Base-by-base conservation (phyloP, 2,113 vertebrate species). In the Gallinago media region DNA sequence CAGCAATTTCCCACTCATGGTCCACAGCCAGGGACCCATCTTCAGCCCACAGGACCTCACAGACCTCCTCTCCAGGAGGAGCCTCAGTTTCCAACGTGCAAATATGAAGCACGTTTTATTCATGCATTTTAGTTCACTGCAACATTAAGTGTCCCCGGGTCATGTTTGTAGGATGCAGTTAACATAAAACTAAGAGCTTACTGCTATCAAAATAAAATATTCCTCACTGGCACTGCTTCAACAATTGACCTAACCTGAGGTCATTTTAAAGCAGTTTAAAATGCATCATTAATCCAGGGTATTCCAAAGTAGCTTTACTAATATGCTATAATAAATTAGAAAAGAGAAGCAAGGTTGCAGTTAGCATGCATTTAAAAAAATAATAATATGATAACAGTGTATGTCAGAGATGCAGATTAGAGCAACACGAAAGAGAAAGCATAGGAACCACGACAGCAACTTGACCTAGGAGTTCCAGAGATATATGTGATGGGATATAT, bases 221-320 rank as follows among this genome's bases (percentile, higher is more conserved):
- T 88, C 47, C 61, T 94, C 19, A 6, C 90, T 91, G 84, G 94
- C 66, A 92, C 52, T 81, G 84, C 75, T 97, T 92, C 89, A 96
- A 96, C 96, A 97, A 97, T 94, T 98, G 97, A 97, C 96, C 97
- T 97, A 96, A 94, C 94, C 92, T 93, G 88, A 94, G 96, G 96
- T 96, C 75, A 55, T 96, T 97, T 92, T 92, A 95, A 93, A 98
- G 89, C 67, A 92, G 89, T 97, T 97, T 97, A 98, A 94, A 96
- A 98, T 94, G 95, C 88, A 96, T 96, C 96, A 97, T 97, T 98
- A 98, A 98, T 97, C 94, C 94, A 96, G 83, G 82, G 84, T 95
- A 94, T 94, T 98, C 97, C 92, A 95, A 96, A 97, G 96, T 93
- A 93, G 76, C n/a, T 97, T 92, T 92, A 95, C 92, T 96, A 96